phyloP scores from a whole-genome alignment of 2,888 invertebrate species.

The Chrysodeixis includens region DNA sequence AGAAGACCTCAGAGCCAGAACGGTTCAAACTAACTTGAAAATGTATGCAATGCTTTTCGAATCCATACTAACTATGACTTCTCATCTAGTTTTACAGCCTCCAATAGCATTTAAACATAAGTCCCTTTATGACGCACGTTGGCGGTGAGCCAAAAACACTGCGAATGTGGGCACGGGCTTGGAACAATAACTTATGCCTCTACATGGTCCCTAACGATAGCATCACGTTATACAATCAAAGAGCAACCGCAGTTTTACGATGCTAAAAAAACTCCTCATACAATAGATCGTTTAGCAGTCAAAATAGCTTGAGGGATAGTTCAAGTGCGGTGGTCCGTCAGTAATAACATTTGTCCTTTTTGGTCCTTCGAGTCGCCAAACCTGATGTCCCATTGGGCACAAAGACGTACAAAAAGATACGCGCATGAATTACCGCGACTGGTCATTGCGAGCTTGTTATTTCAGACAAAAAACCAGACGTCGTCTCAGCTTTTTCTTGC shows the following conservation, averaged over 20 bases:
- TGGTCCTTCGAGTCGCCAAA: not conserved
- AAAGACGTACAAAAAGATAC: not conserved
- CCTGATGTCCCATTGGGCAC: not conserved
- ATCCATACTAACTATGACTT: conserved; percentile 12
- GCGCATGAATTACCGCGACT: not conserved
- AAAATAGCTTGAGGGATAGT: conserved; percentile 15
- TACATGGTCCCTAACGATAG: conserved; percentile 28
- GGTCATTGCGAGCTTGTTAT: not conserved
- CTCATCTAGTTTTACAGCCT: conserved; percentile 35
- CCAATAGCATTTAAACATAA: conserved; percentile 18
- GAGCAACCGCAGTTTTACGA: conserved; percentile 5
- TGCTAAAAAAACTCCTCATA: conserved; percentile 1
- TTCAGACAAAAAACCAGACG: conserved; percentile 1
- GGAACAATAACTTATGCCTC: conserved; percentile 19
- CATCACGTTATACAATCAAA: conserved; percentile 27
- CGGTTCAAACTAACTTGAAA: not conserved
- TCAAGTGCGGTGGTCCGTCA: conserved; percentile 8
- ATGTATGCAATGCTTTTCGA: not conserved
- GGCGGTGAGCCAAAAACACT: conserved; percentile 41
- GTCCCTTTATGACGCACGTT: conserved; percentile 27
- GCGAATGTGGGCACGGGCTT: conserved; percentile 26
- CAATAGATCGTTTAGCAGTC: conserved; percentile 40
- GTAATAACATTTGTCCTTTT: not conserved
- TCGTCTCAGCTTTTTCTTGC: not conserved
- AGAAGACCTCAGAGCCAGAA: no score